phyloP scores from a whole-genome alignment of 2,113 vertebrate genomes.

The Orientallactaga bullata region DNA sequence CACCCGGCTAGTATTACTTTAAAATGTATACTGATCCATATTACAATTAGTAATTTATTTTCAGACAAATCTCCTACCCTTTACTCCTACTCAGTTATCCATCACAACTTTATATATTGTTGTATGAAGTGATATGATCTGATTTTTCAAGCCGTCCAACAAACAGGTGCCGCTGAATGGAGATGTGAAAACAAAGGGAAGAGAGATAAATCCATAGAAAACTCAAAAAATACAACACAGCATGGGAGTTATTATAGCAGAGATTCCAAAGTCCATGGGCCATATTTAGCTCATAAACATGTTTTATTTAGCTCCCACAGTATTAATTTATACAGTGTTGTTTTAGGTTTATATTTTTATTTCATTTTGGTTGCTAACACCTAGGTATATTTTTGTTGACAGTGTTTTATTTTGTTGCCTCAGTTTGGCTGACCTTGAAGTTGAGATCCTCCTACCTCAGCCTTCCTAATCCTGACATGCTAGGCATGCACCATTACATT shows the following conservation, averaged over 20 bases:
- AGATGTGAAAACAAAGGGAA: not conserved
- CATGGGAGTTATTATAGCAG: not conserved
- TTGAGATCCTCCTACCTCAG: not conserved
- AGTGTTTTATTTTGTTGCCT: not conserved
- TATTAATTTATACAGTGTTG: not conserved
- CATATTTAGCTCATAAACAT: not conserved
- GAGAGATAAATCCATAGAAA: not conserved
- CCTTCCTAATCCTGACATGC: not conserved
- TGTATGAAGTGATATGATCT: constrained; percentile 21
- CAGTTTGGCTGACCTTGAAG: not conserved
- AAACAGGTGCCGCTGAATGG: constrained; percentile 8
- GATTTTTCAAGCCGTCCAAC: constrained; percentile 51
- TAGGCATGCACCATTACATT: not conserved
- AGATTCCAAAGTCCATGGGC: not conserved
- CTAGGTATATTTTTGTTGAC: not conserved
- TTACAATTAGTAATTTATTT: constrained; percentile 26
- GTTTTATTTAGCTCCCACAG: not conserved
- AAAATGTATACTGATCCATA: not conserved
- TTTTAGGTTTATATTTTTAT: not conserved
- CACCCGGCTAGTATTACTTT: too few relatives aligned
- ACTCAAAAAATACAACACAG: not conserved
- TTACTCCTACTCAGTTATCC: constrained; percentile 1
- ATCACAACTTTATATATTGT: constrained; percentile 3
- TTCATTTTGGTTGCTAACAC: not conserved
- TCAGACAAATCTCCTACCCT: not conserved